Base-by-base conservation (phyloP, 2,113 vertebrate genomes). In the Ornithorhynchus anatinus region DNA sequence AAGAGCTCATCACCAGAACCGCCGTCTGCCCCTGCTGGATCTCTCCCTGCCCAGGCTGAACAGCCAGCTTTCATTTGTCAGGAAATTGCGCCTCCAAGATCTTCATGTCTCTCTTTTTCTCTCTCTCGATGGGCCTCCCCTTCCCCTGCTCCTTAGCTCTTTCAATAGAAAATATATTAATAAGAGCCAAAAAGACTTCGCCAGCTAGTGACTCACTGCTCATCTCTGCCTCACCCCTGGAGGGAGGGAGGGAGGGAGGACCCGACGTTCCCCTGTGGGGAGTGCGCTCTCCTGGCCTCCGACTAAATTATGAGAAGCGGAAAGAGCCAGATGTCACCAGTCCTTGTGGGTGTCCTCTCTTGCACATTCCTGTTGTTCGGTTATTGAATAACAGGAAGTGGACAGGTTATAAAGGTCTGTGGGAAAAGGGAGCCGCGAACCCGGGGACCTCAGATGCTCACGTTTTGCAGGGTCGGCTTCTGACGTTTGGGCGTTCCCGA, bases 71-170 rank as follows among this genome's bases (percentile, higher is more conserved):
- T 79, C 31, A 72, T 84, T 47, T 29, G 14, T 64, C 33, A 72
- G 22, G 65, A 82, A 82, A 79, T 77, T 32, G 63, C 25, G 19
- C 51, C 61, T 23, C 62, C 69, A n/a, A 22, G 37, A 71, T 59
- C 15, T 80, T 47, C 15, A 8, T 77, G 23, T 59, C 72, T 68
- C 39, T 48, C 20, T 57, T 60, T 29, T 62, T 27, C 58, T 57
- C 61, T 8, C 59, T 68, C 27, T 78, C 56, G 69, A 59, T 5
- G 39, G 35, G 72, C n/a, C n/a, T n/a, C n/a, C n/a, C n/a, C n/a
- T n/a, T n/a, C n/a, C n/a, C n/a, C n/a, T n/a, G n/a, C n/a, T n/a
- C n/a, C n/a, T n/a, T n/a, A n/a, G n/a, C n/a, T 73, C 66, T 29
- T 66, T 74, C 43, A 71, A 71, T 79, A 59, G 23, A 36, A 48